Evolutionary conservation across 2,888 invertebrate genomes (phyloP), one percentile per base, ranked within the genome.

Genomic region (Nephrocerus scutellatus): DNA sequence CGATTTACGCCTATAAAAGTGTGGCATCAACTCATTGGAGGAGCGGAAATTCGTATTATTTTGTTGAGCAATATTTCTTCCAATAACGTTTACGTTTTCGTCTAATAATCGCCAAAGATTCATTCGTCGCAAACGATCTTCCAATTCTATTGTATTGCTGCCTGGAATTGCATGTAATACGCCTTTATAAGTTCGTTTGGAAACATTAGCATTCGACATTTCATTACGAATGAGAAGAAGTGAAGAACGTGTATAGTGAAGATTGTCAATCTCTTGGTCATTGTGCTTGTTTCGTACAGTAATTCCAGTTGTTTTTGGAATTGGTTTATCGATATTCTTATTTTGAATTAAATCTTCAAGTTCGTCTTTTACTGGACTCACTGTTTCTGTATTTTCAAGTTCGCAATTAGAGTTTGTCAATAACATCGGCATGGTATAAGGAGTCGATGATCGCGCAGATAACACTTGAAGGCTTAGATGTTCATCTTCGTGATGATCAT

Each of bases 361-460:
- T 29, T 43, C 47, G n/a, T 53, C 47, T 15, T 52, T 54, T n/a
- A 50, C 46, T 5, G 59, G 55, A 33, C 57, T 59, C 1, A 52
- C 49, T 8, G 55, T 54, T 10, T 50, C 51, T 1, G 53, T 43
- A 32, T 49, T 39, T 4, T 53, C 57, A 38, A 64, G 40, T 24
- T 60, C 64, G 38, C 59, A 59, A 41, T 54, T 60, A 5, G 50
- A 54, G 4, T 51, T 51, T 2, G 56, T 57, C 42, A 54, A 57
- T 6, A 58, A 60, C 31, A 58, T 36, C n/a, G 58, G 54, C 18
- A 54, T 52, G 0, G 60, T 63, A 22, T 59, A 61, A 2, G 64
- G 64, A 3, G 64, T 64, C 2, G 64, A 64, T 1, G 64, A 62
- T 2, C 64, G 54, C 6, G 59, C 57, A 1, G 63, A 62, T 3